These are phyloP conservation scores for Ochropacha duplaris DNA, from an alignment of 2,888 invertebrate species.

Conservation along the genomic window DNA sequence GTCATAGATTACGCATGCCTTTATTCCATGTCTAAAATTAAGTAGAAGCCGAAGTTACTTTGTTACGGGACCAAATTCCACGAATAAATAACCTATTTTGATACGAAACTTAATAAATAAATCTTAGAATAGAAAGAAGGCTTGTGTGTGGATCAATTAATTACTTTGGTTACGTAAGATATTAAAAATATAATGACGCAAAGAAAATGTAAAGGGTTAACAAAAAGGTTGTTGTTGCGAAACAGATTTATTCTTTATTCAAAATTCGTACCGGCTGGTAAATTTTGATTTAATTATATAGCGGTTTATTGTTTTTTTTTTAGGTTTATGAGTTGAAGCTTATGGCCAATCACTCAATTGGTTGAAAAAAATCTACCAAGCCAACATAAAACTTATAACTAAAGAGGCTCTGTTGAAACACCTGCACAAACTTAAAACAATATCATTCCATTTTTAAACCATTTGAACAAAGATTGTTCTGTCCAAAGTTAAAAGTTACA, in stretches of 20 bases:
- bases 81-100: background rate
- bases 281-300: too few species aligned
- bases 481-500: background rate
- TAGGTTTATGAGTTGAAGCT: too few species aligned
- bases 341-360: too few species aligned
- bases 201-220: too few species aligned
- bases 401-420: background rate
- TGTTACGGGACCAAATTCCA: background rate
- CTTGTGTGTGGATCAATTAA: background rate
- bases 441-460: background rate
- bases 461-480: background rate
- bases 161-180: background rate
- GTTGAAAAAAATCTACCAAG: background rate
- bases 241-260: too few species aligned
- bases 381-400: background rate
- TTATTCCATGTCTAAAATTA: slow-evolving; percentile 6
- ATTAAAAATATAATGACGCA: too few species aligned
- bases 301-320: too few species aligned
- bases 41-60: slow-evolving; percentile 5
- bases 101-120: background rate
- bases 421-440: background rate
- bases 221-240: too few species aligned
- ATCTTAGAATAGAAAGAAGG: background rate
- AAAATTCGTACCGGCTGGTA: too few species aligned
- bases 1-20: too few species aligned